These are phyloP conservation scores for Pristionchus pacificus DNA, from an alignment of 1,140 invertebrate genomes.

Conservation along the genomic window DNA sequence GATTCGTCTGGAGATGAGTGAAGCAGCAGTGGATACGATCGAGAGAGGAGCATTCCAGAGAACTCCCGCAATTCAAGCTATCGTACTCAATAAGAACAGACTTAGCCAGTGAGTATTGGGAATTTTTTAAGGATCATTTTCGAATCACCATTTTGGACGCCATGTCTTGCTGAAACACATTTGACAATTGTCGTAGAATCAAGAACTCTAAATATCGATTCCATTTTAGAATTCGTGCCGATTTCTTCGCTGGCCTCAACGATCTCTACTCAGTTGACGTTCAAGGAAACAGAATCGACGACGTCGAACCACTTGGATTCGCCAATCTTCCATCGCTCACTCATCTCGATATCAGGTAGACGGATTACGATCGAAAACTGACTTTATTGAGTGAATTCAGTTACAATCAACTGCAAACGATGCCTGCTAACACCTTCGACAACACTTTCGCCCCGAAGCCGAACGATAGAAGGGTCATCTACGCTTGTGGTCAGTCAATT, in stretches of 20 bases:
- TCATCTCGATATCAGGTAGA: conserved; percentile 55
- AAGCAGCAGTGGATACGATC: conserved; percentile 51
- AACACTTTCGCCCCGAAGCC: conserved; percentile 49
- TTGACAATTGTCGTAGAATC: not conserved
- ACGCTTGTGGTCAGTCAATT: conserved; percentile 44
- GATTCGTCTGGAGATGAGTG: conserved; percentile 56
- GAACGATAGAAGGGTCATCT: conserved; percentile 56
- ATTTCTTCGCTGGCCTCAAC: conserved; percentile 54
- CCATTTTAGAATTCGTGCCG: conserved; percentile 47
- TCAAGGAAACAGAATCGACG: conserved; percentile 53
- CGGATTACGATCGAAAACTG: no score
- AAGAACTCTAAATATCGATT: conserved; percentile 4
- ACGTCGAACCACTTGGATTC: conserved; percentile 50
- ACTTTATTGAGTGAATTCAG: conserved; percentile 26
- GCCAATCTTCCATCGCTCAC: conserved; percentile 52
- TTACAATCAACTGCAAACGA: conserved; percentile 56
- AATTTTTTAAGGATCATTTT: conserved; percentile 6
- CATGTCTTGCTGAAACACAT: not conserved
- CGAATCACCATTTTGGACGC: not conserved
- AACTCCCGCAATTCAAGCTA: conserved; percentile 55
- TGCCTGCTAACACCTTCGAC: conserved; percentile 51
- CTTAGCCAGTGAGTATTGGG: conserved; percentile 50
- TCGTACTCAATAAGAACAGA: conserved; percentile 56
- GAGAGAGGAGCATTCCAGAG: conserved; percentile 55
- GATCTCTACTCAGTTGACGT: conserved; percentile 56